Evolutionary conservation across 2,113 vertebrate species (phyloP).

Genomic region (Serinus canaria): DNA sequence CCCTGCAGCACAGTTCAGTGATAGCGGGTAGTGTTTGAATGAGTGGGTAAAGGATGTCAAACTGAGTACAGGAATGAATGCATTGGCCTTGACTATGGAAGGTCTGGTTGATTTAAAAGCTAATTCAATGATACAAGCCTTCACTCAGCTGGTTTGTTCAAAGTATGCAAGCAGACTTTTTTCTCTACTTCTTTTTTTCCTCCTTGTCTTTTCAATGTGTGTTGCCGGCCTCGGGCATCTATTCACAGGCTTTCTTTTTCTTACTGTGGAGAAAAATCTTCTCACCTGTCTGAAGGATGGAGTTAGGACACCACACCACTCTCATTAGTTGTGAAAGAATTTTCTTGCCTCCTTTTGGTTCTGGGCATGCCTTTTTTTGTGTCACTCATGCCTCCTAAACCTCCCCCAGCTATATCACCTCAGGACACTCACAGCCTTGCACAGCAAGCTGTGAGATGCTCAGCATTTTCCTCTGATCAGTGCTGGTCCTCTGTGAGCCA

Average conservation of each 20-base stretch:
- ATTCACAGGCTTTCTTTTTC: conserved; percentile 13
- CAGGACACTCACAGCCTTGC: not conserved
- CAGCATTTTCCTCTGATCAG: not conserved
- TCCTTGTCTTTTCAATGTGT: not conserved
- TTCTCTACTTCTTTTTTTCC: not conserved
- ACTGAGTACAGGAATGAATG: conserved; percentile 31
- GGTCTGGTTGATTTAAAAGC: conserved; percentile 57
- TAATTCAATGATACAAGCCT: conserved; percentile 68
- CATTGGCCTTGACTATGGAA: conserved; percentile 5
- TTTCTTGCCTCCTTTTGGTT: not conserved
- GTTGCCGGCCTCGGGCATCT: not conserved
- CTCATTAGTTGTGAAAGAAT: conserved; percentile 40
- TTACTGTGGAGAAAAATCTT: not conserved
- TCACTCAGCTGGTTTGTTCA: conserved; percentile 45
- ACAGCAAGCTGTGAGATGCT: not conserved
- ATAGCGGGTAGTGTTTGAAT: conserved; percentile 53
- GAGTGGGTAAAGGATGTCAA: conserved; percentile 61
- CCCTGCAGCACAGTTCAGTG: conserved; percentile 51
- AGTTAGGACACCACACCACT: not conserved
- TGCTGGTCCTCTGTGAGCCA: not conserved
- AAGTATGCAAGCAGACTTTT: not conserved
- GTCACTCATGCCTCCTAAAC: not conserved
- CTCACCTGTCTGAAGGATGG: conserved; percentile 1
- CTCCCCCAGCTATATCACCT: conserved; percentile 7
- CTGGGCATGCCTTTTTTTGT: not conserved